These are phyloP conservation scores for Caenorhabditis becei DNA, from an alignment of 2,888 invertebrate genomes.

Conservation along the genomic window DNA sequence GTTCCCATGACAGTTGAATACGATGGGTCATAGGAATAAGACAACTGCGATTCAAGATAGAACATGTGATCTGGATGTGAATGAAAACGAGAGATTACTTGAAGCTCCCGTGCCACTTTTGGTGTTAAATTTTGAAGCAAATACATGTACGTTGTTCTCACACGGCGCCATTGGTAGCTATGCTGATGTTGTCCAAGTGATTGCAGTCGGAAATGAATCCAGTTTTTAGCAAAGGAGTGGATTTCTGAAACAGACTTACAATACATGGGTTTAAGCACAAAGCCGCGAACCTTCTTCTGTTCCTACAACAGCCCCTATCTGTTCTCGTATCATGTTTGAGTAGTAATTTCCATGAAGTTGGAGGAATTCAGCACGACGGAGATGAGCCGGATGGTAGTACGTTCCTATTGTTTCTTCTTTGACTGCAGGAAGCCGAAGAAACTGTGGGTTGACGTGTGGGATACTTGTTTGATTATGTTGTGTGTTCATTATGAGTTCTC, in stretches of 20 bases:
- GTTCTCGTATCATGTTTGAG: too few species aligned
- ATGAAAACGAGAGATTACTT: too few species aligned
- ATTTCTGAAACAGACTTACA: background rate
- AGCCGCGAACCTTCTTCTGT: too few species aligned
- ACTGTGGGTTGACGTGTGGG: background rate
- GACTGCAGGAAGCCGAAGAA: background rate
- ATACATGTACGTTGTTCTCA: conserved; percentile 1
- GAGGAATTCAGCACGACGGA: background rate
- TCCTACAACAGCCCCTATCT: too few species aligned
- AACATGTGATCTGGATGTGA: too few species aligned
- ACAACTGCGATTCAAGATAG: too few species aligned
- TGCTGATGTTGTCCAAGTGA: background rate
- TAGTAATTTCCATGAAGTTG: background rate
- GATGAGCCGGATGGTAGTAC: conserved; percentile 1
- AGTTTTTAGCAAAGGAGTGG: background rate
- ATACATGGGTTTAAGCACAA: background rate
- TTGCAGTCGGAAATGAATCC: conserved; percentile 14
- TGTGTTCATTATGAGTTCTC: too few species aligned
- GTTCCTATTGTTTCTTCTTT: conserved; percentile 4
- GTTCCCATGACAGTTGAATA: too few species aligned
- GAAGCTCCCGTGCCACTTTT: too few species aligned
- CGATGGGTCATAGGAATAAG: too few species aligned
- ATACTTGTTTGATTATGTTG: too few species aligned
- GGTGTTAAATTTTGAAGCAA: background rate
- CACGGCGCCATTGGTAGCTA: background rate